A percentile compares a stretch with the other conserved stretches of the same genome.
These are phyloP conservation scores for Epinephelus lanceolatus DNA, from an alignment of 2,113 vertebrate genomes.

Conservation along the genomic window DNA sequence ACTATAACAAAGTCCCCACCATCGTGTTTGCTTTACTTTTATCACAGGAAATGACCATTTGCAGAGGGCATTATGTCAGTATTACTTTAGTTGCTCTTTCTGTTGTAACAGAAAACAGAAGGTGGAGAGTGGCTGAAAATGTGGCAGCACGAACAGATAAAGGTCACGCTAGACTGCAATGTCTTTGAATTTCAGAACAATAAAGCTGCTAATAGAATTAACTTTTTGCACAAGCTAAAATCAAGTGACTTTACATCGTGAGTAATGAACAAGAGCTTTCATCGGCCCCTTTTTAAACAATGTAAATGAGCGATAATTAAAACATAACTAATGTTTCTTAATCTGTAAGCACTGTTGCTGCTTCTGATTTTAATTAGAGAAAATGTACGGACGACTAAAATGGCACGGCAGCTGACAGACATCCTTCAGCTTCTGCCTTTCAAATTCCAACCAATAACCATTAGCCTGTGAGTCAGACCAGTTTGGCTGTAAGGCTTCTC, in stretches of 20 bases:
- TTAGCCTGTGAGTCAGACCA: conserved; percentile 37
- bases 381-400: not conserved
- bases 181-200: conserved; percentile 2
- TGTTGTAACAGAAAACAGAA: not conserved
- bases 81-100: not conserved
- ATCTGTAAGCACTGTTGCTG: not conserved
- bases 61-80: not conserved
- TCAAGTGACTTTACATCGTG: not conserved
- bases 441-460: conserved; percentile 27
- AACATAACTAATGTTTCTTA: not conserved
- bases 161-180: conserved; percentile 1
- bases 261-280: not conserved
- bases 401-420: conserved; percentile 11
- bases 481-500: not conserved
- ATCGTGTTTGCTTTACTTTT: not conserved
- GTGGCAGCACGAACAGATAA: not conserved
- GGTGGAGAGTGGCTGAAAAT: not conserved
- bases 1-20: not conserved
- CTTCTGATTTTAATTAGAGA: conserved; percentile 3
- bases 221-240: not conserved
- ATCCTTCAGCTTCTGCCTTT: not conserved
- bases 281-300: not conserved
- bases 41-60: not conserved
- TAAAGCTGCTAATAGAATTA: not conserved
- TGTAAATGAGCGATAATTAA: not conserved